Conservation (phyloP, 1,140 invertebrate genomes). For the Hylaeus anthracinus region DNA sequence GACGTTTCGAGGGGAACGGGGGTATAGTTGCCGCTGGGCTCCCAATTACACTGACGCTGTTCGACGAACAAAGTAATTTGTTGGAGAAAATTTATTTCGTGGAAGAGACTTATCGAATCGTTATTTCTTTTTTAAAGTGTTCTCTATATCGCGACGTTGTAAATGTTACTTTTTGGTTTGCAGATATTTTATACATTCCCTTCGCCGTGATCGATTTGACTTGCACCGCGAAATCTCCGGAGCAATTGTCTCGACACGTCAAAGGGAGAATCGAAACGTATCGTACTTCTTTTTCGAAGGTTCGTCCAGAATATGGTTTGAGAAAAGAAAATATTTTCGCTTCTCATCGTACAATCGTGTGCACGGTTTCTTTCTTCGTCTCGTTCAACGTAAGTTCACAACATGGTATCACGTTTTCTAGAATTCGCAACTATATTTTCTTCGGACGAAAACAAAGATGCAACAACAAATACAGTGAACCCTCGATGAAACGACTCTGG, state of each 20-base stretch:
- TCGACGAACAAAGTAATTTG: neutral
- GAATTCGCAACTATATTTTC: conserved; percentile 4
- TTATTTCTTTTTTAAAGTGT: conserved; percentile 1
- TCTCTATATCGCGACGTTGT: neutral
- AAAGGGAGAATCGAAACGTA: neutral
- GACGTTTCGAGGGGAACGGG: neutral
- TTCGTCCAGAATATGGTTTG: no score
- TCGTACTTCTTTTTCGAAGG: neutral
- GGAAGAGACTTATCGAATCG: neutral
- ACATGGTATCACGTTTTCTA: neutral
- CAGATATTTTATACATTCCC: neutral
- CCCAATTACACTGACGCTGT: conserved; percentile 5
- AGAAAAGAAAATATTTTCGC: neutral
- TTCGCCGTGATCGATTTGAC: no score
- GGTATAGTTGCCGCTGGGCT: neutral
- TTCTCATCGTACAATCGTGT: neutral
- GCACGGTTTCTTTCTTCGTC: conserved; percentile 1
- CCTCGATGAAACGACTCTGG: no score
- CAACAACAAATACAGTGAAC: neutral
- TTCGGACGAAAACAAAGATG: neutral
- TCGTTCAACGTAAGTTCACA: neutral
- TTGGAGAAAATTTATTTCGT: neutral
- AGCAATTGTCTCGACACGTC: neutral
- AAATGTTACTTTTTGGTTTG: neutral
- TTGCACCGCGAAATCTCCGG: neutral